Conservation (phyloP, 1,140 invertebrate species). For the Brachionus calyciflorus region DNA sequence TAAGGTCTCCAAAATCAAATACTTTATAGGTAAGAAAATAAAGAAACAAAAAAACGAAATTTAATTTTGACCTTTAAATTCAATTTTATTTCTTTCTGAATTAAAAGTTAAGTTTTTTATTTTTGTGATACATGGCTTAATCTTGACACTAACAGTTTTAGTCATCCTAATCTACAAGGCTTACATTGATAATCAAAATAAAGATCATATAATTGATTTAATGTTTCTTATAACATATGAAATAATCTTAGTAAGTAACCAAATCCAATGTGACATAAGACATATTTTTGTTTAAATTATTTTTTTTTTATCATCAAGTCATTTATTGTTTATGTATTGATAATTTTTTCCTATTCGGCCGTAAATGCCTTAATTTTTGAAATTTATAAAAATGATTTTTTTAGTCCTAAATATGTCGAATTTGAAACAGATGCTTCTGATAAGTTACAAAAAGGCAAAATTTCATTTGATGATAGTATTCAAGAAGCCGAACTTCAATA, state of each 20-base stretch:
- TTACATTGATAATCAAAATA: neutral
- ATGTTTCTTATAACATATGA: neutral
- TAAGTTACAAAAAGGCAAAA: too few species aligned
- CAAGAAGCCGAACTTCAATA: too few species aligned
- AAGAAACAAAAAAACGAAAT: neutral
- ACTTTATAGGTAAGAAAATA: neutral
- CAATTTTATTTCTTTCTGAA: too few species aligned
- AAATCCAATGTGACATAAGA: too few species aligned
- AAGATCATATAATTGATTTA: conserved; percentile 1
- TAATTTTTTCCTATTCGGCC: neutral
- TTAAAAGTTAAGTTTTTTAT: too few species aligned
- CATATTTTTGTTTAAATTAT: too few species aligned
- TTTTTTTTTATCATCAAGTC: neutral
- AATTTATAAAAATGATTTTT: conserved; percentile 6
- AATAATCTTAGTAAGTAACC: neutral
- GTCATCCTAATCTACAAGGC: neutral
- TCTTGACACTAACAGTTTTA: too few species aligned
- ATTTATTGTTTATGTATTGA: neutral
- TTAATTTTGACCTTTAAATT: neutral
- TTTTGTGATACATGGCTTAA: too few species aligned
- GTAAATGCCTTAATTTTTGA: conserved; percentile 15
- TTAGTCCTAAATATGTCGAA: neutral
- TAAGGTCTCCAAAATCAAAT: neutral
- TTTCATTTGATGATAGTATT: neutral
- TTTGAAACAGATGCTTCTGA: neutral